phyloP scores from a whole-genome alignment of 2,888 invertebrate species.

The Apodemia hepburni region DNA sequence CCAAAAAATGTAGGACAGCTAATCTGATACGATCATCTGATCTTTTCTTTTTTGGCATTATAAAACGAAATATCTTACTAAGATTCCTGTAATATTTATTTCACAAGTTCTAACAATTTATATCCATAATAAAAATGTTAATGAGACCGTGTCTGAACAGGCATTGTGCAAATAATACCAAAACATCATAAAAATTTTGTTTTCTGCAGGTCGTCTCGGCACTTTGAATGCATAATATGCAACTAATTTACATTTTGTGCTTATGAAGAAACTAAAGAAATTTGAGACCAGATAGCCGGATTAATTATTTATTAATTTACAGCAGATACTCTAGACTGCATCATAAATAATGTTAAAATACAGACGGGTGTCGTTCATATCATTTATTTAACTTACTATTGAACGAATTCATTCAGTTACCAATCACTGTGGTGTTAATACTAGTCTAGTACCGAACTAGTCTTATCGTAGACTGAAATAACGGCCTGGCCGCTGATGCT shows the following conservation, averaged over 20 bases:
- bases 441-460: too few species aligned
- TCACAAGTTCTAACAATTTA: conserved; percentile 9
- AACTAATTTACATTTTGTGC: conserved; percentile 1
- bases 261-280: conserved; percentile 7
- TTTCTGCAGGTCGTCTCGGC: conserved; percentile 6
- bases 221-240: conserved; percentile 14
- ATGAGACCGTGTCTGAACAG: conserved; percentile 8
- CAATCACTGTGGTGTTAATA: too few species aligned
- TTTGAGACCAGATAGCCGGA: not conserved
- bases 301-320: not conserved
- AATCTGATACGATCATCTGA: too few species aligned
- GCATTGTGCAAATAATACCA: conserved; percentile 5
- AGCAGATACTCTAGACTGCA: not conserved
- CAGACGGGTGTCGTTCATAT: too few species aligned
- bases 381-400: too few species aligned
- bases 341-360: not conserved
- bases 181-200: conserved; percentile 14
- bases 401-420: too few species aligned
- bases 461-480: too few species aligned
- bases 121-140: conserved; percentile 5
- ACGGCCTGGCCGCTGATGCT: too few species aligned
- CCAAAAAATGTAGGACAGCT: too few species aligned
- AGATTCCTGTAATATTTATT: not conserved
- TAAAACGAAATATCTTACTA: not conserved
- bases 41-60: not conserved